Evolutionary conservation across 53 echinoderm and acorn worm genomes (phyloP).

Genomic region (Crossaster papposus): DNA sequence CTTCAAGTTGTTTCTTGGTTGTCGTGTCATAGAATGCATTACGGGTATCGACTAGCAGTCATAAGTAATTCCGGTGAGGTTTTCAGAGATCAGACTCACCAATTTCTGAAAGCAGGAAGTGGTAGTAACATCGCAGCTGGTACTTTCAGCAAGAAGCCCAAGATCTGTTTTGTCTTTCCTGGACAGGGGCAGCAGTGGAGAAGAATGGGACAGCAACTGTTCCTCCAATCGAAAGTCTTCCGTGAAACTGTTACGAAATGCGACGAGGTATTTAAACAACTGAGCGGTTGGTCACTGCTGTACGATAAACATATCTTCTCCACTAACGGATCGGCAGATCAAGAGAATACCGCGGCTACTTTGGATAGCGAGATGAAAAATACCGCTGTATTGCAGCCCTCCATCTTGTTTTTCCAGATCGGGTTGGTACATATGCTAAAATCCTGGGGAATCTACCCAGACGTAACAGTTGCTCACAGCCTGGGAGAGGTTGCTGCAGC

Average conservation of each 20-base stretch:
- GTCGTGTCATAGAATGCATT: slow-evolving; percentile 72
- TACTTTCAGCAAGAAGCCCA: slow-evolving; percentile 55
- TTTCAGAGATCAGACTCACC: slow-evolving; percentile 38
- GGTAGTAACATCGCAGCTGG: not conserved
- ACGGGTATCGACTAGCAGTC: slow-evolving; percentile 76
- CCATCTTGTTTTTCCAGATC: slow-evolving; percentile 84
- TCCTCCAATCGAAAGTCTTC: slow-evolving; percentile 72
- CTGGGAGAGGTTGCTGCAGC: slow-evolving; percentile 92
- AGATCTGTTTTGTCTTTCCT: slow-evolving; percentile 89
- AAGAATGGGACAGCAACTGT: slow-evolving; percentile 86
- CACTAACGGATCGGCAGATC: not conserved
- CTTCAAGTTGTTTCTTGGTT: slow-evolving; percentile 77
- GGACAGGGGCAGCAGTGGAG: slow-evolving; percentile 92
- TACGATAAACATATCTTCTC: slow-evolving; percentile 22
- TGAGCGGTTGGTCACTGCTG: slow-evolving; percentile 91
- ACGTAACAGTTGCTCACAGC: slow-evolving; percentile 84
- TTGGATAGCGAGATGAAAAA: slow-evolving; percentile 23
- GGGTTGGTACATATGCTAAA: slow-evolving; percentile 70
- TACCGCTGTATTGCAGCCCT: slow-evolving; percentile 78
- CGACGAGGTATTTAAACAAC: slow-evolving; percentile 74
- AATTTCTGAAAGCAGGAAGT: slow-evolving; percentile 45
- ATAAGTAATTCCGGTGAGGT: slow-evolving; percentile 72
- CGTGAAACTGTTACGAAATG: slow-evolving; percentile 67
- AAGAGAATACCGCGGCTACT: not conserved
- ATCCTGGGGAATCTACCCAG: slow-evolving; percentile 84